Evolutionary conservation across 2,113 vertebrate species (phyloP), one percentile per base, ranked within the genome.

Genomic region (Rhinoderma darwinii): DNA sequence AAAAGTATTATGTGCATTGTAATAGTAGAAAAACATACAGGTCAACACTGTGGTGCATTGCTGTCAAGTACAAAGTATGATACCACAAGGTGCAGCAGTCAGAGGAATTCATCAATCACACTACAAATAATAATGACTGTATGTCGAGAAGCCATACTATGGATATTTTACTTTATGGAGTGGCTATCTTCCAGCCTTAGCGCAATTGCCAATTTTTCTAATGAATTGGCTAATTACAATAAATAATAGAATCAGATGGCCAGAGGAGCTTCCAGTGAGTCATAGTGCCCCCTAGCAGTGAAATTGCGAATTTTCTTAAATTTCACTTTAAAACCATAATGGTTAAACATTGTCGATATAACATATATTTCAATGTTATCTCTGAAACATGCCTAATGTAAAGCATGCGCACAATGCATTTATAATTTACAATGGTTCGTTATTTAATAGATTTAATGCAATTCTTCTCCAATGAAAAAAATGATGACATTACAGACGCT

Each of bases 1-100:
- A 68, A 94, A 93, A 90, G 92, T 95, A 95, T 94, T 96, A 95
- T 96, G 95, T 97, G 96, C 96, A 96, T 93, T 95, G 93, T 93
- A 93, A 94, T 92, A 90, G 88, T 92, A 54, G 66, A 93, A 94
- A 92, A 92, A 89, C 5, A 74, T 91, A 90, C 86, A 89, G 0
- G 88, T 90, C 86, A 82, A 90, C 89, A 92, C 91, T 88, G 88
- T 76, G 88, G 79, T 68, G 70, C 70, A 43, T 84, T 89, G 89
- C 90, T 91, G 84, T 27, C 51, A 73, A 88, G 86, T 90, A 89
- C 20, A 80, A 89, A 83, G 27, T 44, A 82, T 75, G 68, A 68
- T 20, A 44, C 88, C 68, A 35, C 73, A 83, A 84, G 61, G 37
- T 84, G 86, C 56, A 88, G 88, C 84, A 88, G 89, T 82, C 82